Evolutionary conservation across 2,888 invertebrate genomes (phyloP).

Genomic region (Dusona sp.): DNA sequence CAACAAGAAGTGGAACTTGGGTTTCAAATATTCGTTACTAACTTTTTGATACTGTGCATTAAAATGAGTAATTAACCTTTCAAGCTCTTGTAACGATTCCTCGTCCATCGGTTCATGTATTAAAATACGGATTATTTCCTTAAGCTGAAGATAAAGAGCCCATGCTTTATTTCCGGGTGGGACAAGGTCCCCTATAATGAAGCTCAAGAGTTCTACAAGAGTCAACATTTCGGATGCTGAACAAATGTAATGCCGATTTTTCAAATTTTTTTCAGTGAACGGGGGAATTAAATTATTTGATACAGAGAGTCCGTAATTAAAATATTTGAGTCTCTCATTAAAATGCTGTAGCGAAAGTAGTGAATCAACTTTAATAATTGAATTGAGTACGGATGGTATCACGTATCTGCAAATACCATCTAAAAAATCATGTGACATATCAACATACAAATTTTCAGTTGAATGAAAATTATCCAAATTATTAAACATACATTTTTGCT

Average conservation of each 20-base stretch:
- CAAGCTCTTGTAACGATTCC: constrained; percentile 7
- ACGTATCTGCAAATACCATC: constrained; percentile 60
- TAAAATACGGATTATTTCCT: constrained; percentile 34
- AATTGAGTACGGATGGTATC: constrained; percentile 37
- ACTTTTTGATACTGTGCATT: constrained; percentile 15
- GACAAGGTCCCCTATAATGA: constrained; percentile 45
- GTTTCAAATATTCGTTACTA: constrained; percentile 29
- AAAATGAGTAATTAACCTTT: constrained; percentile 14
- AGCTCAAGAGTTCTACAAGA: constrained; percentile 21
- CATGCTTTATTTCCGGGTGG: constrained; percentile 15
- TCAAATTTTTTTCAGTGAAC: constrained; percentile 22
- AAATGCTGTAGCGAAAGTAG: constrained; percentile 43
- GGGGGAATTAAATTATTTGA: constrained; percentile 25
- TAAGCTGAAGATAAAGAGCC: constrained; percentile 28
- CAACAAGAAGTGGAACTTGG: constrained; percentile 39
- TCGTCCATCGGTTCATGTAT: constrained; percentile 13
- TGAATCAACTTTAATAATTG: constrained; percentile 35
- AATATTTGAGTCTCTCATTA: constrained; percentile 51
- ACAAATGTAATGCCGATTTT: constrained; percentile 17
- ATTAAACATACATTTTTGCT: constrained; percentile 43
- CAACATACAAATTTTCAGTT: constrained; percentile 49
- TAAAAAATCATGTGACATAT: constrained; percentile 64
- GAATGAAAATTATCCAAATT: constrained; percentile 52
- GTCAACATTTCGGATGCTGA: constrained; percentile 42
- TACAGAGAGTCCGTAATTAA: constrained; percentile 37